phyloP scores from a whole-genome alignment of 2,888 invertebrate genomes.

The Osmoderma eremita region DNA sequence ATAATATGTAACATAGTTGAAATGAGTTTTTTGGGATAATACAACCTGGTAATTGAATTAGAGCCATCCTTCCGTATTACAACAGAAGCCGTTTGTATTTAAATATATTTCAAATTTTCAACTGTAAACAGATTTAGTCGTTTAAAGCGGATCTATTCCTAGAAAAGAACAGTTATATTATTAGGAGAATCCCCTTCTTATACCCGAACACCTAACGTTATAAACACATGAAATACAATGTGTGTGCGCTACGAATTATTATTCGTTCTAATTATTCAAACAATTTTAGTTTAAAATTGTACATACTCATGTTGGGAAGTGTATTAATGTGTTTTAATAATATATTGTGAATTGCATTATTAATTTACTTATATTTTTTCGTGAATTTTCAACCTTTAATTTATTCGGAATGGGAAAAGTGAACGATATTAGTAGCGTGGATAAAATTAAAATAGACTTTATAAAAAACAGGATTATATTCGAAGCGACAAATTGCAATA shows the following conservation, averaged over 20 bases:
- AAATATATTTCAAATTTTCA: too few relatives aligned
- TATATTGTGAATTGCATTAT: conserved; percentile 24
- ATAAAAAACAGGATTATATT: background rate
- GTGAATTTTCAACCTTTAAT: conserved; percentile 15
- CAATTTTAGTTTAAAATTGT: too few relatives aligned
- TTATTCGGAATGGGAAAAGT: conserved; percentile 1
- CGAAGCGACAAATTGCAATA: background rate
- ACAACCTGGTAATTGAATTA: too few relatives aligned
- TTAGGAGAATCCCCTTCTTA: background rate
- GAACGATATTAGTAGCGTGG: conserved; percentile 12
- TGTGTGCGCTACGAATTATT: too few relatives aligned
- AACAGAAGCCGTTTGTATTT: too few relatives aligned
- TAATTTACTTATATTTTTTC: conserved; percentile 17
- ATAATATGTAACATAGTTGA: conserved; percentile 2
- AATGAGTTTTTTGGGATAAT: too few relatives aligned
- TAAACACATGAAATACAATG: too few relatives aligned
- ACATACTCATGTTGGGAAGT: too few relatives aligned
- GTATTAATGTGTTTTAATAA: conserved; percentile 8
- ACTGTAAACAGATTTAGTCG: too few relatives aligned
- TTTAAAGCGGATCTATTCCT: background rate
- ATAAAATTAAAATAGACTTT: conserved; percentile 10
- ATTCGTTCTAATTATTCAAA: too few relatives aligned
- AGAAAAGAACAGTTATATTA: conserved; percentile 4
- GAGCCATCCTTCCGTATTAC: too few relatives aligned
- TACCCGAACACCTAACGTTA: too few relatives aligned